Evolutionary conservation across 1,140 invertebrate species (phyloP), one percentile per base, ranked within the genome.

Genomic region (Microvelia longipes): DNA sequence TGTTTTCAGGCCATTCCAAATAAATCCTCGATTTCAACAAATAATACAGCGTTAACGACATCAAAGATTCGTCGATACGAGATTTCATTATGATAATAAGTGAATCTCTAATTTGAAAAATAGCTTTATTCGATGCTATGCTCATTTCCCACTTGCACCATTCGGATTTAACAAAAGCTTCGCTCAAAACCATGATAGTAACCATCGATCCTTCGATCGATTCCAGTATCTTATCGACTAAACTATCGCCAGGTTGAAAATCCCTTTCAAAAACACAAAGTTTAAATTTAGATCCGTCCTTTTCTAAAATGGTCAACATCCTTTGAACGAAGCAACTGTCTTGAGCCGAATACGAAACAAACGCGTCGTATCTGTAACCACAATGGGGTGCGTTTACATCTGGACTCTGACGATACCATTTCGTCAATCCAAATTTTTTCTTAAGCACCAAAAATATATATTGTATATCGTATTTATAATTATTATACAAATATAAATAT

Each of bases 91-190:
- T 80, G 63, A 88, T 75, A 14, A 88, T 81, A 61, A 88, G 74
- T 1, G 83, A 82, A 13, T 63, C 28, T 2, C 69, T 30, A 26
- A 29, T 60, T 26, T 67, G 68, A 14, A 81, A 74, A 66, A 81
- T 72, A 25, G 75, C 61, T 27, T 72, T 76, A 68, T 73, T 76
- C 68, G 82, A 78, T 0, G 86, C 86, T 2, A 86, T 77, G 71
- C 86, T 82, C 11, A 85, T 83, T 76, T 88, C 87, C 81, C 85
- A 86, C 28, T 82, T 74, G 75, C 86, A 88, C 87, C 86, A 88
- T 50, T 86, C 83, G 60, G 86, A 88, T 72, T 82, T 81, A 0
- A 84, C 81, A 75, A 87, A 88, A 68, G 82, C 80, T 73, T 86
- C 81, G 69, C 85, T 87, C 28, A 88, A 80, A n/a, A 88, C 77